Percentiles rank a stretch among this genome's conserved stretches.
Conservation (phyloP, 2,888 invertebrate species). For the Pteria penguin region DNA sequence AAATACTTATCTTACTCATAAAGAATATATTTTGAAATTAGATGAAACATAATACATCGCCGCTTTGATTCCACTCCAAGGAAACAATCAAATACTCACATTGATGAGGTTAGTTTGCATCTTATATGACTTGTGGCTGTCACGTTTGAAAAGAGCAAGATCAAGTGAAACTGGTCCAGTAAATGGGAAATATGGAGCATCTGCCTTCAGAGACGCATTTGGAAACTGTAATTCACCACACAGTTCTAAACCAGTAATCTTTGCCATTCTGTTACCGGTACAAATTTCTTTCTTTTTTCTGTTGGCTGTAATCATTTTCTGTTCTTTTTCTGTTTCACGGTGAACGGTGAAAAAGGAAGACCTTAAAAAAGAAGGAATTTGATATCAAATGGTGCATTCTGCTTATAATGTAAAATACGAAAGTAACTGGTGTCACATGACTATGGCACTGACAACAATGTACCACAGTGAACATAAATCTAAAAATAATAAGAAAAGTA, state of each 20-base stretch:
- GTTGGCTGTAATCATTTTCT: slow-evolving; percentile 85
- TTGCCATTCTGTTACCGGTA: slow-evolving; percentile 81
- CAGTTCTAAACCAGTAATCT: slow-evolving; percentile 90
- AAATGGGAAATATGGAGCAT: slow-evolving; percentile 80
- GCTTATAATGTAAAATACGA: no score
- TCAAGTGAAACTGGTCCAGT: slow-evolving; percentile 70
- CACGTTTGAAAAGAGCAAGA: slow-evolving; percentile 71
- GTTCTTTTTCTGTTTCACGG: slow-evolving; percentile 83
- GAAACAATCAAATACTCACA: no score
- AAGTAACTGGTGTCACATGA: no score
- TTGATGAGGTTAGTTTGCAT: slow-evolving; percentile 61
- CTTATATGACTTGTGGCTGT: slow-evolving; percentile 71
- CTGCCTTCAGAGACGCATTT: slow-evolving; percentile 84
- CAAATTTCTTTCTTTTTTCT: slow-evolving; percentile 82
- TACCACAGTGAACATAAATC: no score
- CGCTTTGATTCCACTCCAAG: no score
- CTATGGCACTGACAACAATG: no score
- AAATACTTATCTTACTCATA: no score
- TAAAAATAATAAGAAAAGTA: no score
- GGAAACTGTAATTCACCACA: slow-evolving; percentile 86
- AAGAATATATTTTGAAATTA: no score
- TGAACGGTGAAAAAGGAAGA: slow-evolving; percentile 74
- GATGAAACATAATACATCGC: no score
- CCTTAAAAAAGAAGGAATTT: no score
- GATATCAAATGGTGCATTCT: no score